These are phyloP conservation scores for Campylorhamphus procurvoides DNA, from an alignment of 2,113 vertebrate species.

Conservation along the genomic window DNA sequence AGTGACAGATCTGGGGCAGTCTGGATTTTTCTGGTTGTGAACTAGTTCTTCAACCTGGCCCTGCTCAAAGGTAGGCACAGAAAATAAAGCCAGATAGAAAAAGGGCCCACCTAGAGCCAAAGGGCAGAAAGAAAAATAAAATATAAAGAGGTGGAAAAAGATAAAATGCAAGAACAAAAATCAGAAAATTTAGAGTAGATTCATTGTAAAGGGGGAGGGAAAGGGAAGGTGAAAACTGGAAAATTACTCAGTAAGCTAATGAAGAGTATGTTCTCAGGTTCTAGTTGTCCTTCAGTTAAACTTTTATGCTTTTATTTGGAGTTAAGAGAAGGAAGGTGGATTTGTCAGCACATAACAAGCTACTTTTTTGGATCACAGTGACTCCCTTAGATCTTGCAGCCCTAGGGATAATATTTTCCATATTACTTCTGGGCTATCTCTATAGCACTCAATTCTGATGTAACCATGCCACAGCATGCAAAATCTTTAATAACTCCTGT, in stretches of 20 bases:
- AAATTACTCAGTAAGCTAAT: not conserved
- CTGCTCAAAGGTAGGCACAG: not conserved
- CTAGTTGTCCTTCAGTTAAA: not conserved
- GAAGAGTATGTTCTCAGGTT: not conserved
- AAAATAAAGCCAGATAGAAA: not conserved
- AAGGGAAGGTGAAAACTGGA: not conserved
- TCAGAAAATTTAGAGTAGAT: not conserved
- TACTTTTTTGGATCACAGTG: not conserved
- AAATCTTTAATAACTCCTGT: not conserved
- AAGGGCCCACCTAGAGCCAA: not conserved
- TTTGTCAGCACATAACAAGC: not conserved
- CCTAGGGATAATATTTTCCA: not conserved
- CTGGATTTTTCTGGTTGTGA: not conserved
- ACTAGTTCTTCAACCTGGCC: not conserved
- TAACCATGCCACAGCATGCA: not conserved
- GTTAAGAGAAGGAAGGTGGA: not conserved
- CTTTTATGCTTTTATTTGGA: not conserved
- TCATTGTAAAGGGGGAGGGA: not conserved
- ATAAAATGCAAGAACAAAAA: not conserved
- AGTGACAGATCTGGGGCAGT: not conserved
- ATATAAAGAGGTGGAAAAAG: not conserved
- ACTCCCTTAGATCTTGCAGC: not conserved
- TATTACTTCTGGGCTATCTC: not conserved
- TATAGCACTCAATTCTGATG: not conserved
- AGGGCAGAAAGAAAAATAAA: not conserved